Conservation (phyloP, 2,113 vertebrate species). For the Phylloscopus whistleri region DNA sequence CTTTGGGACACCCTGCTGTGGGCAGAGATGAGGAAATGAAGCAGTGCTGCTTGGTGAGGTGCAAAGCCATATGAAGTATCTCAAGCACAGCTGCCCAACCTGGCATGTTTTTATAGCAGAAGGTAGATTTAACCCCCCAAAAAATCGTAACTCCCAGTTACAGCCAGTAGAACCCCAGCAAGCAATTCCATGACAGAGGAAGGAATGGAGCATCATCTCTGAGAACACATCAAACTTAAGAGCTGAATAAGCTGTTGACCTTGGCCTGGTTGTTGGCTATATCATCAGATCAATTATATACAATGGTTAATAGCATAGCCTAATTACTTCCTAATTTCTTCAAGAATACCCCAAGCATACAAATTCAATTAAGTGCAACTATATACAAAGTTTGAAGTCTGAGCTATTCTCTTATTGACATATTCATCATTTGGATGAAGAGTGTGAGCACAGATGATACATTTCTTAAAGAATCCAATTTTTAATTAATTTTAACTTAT, state of each 20-base stretch:
- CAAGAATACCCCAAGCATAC: conserved; percentile 41
- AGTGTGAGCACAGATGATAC: not conserved
- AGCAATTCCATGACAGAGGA: not conserved
- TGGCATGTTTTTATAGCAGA: not conserved
- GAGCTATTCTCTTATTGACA: conserved; percentile 11
- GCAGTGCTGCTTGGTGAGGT: not conserved
- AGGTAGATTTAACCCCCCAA: not conserved
- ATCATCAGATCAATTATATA: conserved; percentile 35
- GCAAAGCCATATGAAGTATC: not conserved
- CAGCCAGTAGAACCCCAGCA: not conserved
- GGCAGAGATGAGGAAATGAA: fast-evolving
- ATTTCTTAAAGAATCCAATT: conserved; percentile 32
- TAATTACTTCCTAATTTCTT: conserved; percentile 57
- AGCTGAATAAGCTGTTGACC: conserved; percentile 44
- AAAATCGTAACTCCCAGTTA: not conserved
- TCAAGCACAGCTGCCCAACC: not conserved
- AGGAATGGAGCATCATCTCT: not conserved
- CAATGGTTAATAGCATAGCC: conserved; percentile 27
- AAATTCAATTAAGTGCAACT: conserved; percentile 46
- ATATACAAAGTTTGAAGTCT: conserved; percentile 29
- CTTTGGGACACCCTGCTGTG: not conserved
- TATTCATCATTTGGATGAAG: not conserved
- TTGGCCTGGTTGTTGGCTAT: conserved; percentile 5
- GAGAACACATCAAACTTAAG: not conserved
- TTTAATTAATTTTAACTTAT: conserved; percentile 40